Base-by-base conservation (phyloP, 2,888 invertebrate species). In the Ornithoptera priamus region DNA sequence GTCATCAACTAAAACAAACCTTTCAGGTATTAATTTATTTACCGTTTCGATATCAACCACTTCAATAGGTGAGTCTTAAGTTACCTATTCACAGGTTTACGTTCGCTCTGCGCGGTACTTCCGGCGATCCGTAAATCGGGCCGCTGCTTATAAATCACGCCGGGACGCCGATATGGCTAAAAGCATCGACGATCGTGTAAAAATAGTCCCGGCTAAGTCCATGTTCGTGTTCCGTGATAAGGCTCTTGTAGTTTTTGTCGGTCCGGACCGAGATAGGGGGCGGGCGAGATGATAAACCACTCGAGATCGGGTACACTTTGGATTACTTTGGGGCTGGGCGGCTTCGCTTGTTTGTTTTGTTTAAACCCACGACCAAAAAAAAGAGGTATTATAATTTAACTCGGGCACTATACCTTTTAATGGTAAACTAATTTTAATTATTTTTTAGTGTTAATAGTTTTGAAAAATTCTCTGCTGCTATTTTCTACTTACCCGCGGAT, bases 141-240 rank as follows among this genome's bases (percentile, higher is more conserved):
- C 81, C 85, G 84, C 12, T 84, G 82, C 84, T 85, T 86, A 88
- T 91, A 92, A 91, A 92, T 91, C 88, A 86, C 80, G 69, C 67
- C 76, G 79, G 81, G 81, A 81, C 78, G 76, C 80, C 80, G 90
- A 91, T 92, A 91, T 83, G 87, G 87, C 80, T 92, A 89, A 92
- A 90, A 92, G 91, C 88, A 85, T 88, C 85, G 84, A 75, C 78
- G 85, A 82, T 81, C 77, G 81, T 82, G 80, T 88, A 86, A 89
- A 90, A 90, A 89, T 89, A 86, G 85, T 85, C 87, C 83, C 84
- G 83, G 78, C 81, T 91, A 92, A 92, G 91, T 89, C 82, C 84
- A 88, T 87, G 89, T 90, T 85, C 90, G 86, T 92, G 92, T 92
- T 83, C 78, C 68, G 78, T 87, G 92, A 92, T 92, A 92, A 92